phyloP scores from a whole-genome alignment of 2,113 vertebrate genomes.

The Desmodus rotundus region DNA sequence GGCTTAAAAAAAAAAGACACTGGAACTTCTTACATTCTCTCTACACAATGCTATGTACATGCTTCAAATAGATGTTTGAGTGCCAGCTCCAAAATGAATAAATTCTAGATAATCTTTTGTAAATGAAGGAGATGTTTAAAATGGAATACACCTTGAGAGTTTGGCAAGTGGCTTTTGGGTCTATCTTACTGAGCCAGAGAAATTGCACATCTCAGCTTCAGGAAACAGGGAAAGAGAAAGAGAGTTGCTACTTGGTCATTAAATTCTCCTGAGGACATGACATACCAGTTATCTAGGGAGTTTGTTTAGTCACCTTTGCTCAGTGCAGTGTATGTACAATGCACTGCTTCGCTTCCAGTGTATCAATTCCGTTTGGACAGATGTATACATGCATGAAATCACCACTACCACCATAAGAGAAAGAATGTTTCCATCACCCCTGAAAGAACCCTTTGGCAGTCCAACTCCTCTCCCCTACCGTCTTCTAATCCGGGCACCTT shows the following conservation, averaged over 20 bases:
- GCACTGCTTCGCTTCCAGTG: not conserved
- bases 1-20: not conserved
- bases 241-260: not conserved
- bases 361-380: not conserved
- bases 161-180: not conserved
- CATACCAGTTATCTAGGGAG: not conserved
- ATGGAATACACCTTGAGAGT: not conserved
- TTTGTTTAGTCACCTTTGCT: not conserved
- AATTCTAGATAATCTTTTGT: not conserved
- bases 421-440: not conserved
- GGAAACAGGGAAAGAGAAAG: not conserved
- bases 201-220: not conserved
- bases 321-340: not conserved
- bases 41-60: not conserved
- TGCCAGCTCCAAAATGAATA: not conserved
- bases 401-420: not conserved
- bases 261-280: not conserved
- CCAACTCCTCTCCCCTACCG: no score
- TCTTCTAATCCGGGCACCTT: not conserved
- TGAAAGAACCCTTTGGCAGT: not conserved
- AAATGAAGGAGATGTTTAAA: not conserved
- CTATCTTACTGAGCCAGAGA: not conserved
- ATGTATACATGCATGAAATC: not conserved
- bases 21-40: not conserved
- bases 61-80: not conserved